Evolutionary conservation across 2,888 invertebrate species (phyloP), one percentile per base, ranked within the genome.

Genomic region (Mimumesa dahlbomi): DNA sequence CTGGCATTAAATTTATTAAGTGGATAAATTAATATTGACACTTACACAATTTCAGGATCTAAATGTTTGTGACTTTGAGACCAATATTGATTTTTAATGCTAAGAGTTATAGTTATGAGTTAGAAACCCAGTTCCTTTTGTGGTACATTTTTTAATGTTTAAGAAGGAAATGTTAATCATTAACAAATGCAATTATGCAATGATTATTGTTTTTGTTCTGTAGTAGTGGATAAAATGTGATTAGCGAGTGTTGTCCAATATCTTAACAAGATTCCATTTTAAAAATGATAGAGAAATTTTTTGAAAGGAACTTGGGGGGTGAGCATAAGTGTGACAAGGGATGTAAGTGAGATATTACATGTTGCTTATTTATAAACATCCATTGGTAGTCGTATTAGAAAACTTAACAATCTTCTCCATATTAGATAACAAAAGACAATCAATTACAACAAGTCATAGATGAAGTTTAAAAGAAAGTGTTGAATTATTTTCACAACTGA

Each of bases 321-420:
- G 72, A 79, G 84, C 83, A 82, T 86, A 88, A 89, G 88, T 89
- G 89, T 89, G 89, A 89, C 89, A 89, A 89, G 89, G 86, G 84
- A 85, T 88, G 79, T 81, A 70, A 81, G 72, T 76, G 79, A 74
- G 81, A 81, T 81, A 77, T 80, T 67, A 25, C 56, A 66, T 29
- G 29, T 57, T 48, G 19, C 38, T 64, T 56, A 34, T 19, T 38
- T 40, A 29, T 49, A 42, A 68, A 45, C 54, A 59, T 65, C 43
- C 61, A 61, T 61, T 58, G 25, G 62, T 64, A 71, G 49, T 53
- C 49, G 48, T 38, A 64, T 21, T 58, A 38, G 34, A 53, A 36
- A 34, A 54, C 9, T 38, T 7, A 43, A 59, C 19, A 58, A 21
- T 21, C 19, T 61, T 14, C n/a, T 5, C 22, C 25, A 31, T 16